Evolutionary conservation across 2,797 vertebrate species (phyloP).

Genomic region (Ambastaia sidthimunki): DNA sequence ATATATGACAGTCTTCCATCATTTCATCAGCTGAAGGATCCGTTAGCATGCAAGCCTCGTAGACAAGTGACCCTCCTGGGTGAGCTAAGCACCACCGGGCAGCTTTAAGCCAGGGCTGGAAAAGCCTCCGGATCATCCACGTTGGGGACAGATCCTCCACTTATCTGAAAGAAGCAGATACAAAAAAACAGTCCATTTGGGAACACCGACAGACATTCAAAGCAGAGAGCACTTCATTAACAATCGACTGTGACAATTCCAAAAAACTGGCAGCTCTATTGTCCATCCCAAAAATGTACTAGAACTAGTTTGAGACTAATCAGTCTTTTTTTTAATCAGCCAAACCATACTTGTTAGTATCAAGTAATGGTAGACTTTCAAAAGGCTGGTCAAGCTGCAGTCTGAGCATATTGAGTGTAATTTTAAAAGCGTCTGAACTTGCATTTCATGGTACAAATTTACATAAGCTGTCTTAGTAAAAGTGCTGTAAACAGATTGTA

Average conservation of each 20-base stretch:
- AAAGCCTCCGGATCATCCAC: constrained; percentile 99
- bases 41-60: constrained; percentile 99
- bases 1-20: constrained; percentile 96
- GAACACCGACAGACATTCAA: too few species aligned
- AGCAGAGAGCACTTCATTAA: background rate
- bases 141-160: constrained; percentile 90
- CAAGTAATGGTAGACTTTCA: too few species aligned
- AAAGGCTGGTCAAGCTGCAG: too few species aligned
- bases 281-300: too few species aligned
- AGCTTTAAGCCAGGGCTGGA: constrained; percentile 93
- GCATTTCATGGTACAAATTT: background rate
- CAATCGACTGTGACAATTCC: background rate
- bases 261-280: too few species aligned
- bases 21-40: constrained; percentile 94
- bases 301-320: too few species aligned
- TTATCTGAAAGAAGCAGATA: constrained; percentile 74
- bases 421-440: background rate
- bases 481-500: constrained; percentile 56
- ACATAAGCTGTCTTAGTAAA: background rate
- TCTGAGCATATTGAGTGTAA: background rate
- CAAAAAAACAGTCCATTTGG: background rate
- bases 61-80: constrained; percentile 78
- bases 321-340: too few species aligned
- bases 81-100: constrained; percentile 75
- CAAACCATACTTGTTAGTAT: too few species aligned